These are phyloP conservation scores for Poeciliopsis turneri DNA, from an alignment of 2,797 vertebrate species.

Conservation along the genomic window DNA sequence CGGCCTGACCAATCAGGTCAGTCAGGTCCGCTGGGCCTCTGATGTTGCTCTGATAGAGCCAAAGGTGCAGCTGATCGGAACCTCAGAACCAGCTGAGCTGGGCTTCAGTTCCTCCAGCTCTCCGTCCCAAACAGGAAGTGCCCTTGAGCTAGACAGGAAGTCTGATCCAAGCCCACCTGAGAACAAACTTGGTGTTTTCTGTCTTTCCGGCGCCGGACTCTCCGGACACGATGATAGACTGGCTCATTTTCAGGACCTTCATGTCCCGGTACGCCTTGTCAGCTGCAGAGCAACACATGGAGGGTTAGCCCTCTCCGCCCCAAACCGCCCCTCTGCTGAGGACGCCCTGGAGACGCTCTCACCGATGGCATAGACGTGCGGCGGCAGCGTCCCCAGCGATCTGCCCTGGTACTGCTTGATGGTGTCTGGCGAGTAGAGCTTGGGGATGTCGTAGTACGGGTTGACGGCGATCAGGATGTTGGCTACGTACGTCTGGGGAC, in stretches of 20 bases:
- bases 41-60: not conserved
- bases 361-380: slow-evolving; percentile 97
- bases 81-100: not conserved
- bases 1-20: not conserved
- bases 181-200: slow-evolving; percentile 98
- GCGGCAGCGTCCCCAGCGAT: slow-evolving; percentile 93
- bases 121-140: not conserved
- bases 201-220: slow-evolving; percentile 98
- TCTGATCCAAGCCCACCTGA: slow-evolving; percentile 80
- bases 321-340: too few species aligned
- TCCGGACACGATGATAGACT: slow-evolving; percentile 97
- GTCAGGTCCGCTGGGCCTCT: not conserved
- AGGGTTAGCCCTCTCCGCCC: not conserved
- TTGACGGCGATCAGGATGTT: slow-evolving; percentile 98
- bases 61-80: not conserved
- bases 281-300: slow-evolving; percentile 74
- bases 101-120: not conserved
- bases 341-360: slow-evolving; percentile 26
- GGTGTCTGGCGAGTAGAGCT: slow-evolving; percentile 89
- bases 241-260: slow-evolving; percentile 98
- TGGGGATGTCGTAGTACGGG: slow-evolving; percentile 94
- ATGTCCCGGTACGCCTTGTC: slow-evolving; percentile 98
- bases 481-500: slow-evolving; percentile 91
- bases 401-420: slow-evolving; percentile 91
- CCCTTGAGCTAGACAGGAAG: not conserved